Evolutionary conservation across 2,888 invertebrate species (phyloP).

Genomic region (Scaptomyza caliginosa): DNA sequence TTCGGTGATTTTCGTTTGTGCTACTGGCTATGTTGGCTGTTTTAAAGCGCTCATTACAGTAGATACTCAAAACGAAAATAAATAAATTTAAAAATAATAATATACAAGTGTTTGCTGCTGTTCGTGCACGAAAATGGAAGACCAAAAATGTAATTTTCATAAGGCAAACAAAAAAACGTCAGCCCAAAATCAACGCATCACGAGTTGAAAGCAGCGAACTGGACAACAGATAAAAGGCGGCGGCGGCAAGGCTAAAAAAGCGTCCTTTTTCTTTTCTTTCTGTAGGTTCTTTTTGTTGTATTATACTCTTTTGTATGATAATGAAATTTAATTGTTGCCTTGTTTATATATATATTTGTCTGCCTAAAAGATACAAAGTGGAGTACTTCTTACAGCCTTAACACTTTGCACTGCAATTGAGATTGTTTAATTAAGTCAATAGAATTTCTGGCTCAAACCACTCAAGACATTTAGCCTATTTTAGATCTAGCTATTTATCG

Average conservation of each 20-base stretch:
- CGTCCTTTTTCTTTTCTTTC: conserved; percentile 50
- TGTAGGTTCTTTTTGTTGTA: conserved; percentile 32
- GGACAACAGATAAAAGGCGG: conserved; percentile 7
- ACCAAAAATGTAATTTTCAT: conserved; percentile 58
- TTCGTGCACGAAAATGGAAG: conserved; percentile 36
- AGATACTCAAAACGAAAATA: conserved; percentile 2
- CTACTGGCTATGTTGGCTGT: conserved; percentile 38
- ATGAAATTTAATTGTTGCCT: conserved; percentile 69
- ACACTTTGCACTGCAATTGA: conserved; percentile 42
- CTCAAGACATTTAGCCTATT: too few relatives aligned
- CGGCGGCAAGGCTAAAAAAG: conserved; percentile 35
- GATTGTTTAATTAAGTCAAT: too few relatives aligned
- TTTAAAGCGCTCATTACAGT: conserved; percentile 57
- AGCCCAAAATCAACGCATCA: conserved; percentile 39
- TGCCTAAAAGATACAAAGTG: conserved; percentile 26
- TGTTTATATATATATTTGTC: conserved; percentile 6
- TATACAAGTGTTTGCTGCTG: conserved; percentile 20
- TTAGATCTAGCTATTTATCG: background rate
- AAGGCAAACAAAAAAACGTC: conserved; percentile 40
- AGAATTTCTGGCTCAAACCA: too few relatives aligned
- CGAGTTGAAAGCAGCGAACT: conserved; percentile 21
- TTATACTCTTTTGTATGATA: conserved; percentile 59
- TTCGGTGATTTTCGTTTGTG: conserved; percentile 59
- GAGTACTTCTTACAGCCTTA: conserved; percentile 41
- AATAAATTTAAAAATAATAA: conserved; percentile 4